A percentile compares a stretch with the other conserved stretches of the same genome.
These are phyloP conservation scores for Leptothorax acervorum DNA, from an alignment of 2,888 invertebrate species.

Conservation along the genomic window DNA sequence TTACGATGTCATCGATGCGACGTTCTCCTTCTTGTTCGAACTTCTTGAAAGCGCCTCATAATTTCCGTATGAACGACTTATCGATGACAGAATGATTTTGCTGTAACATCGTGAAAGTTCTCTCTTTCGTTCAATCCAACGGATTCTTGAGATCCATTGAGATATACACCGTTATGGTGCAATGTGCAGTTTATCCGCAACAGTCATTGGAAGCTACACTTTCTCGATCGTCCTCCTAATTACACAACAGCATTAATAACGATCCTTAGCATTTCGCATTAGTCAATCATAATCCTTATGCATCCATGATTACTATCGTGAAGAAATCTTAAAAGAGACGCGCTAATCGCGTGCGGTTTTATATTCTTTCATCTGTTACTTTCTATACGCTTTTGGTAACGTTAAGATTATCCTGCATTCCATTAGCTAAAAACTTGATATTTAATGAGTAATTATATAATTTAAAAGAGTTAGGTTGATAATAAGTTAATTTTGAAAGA, in stretches of 20 bases:
- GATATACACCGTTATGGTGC: conserved; percentile 14
- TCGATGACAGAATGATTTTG: conserved; percentile 51
- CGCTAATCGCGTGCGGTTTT: background rate
- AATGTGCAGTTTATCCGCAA: background rate
- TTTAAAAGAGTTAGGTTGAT: background rate
- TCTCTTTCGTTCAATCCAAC: conserved; percentile 51
- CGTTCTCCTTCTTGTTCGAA: background rate
- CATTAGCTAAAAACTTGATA: background rate
- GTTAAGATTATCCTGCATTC: background rate
- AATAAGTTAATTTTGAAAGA: background rate
- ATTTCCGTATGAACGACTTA: conserved; percentile 68
- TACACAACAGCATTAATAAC: conserved; percentile 2
- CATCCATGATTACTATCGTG: background rate
- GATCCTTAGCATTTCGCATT: background rate
- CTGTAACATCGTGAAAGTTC: conserved; percentile 61
- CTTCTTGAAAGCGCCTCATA: conserved; percentile 63
- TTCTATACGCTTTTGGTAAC: background rate
- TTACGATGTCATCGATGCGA: background rate
- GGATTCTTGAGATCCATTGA: conserved; percentile 11
- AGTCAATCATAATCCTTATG: background rate
- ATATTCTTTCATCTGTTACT: background rate
- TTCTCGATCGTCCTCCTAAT: conserved; percentile 41
- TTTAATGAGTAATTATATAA: background rate
- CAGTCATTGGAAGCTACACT: conserved; percentile 10
- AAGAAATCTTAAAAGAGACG: conserved; percentile 8